phyloP scores from a whole-genome alignment of 2,888 invertebrate genomes.

The Herminia tarsipennalis region DNA sequence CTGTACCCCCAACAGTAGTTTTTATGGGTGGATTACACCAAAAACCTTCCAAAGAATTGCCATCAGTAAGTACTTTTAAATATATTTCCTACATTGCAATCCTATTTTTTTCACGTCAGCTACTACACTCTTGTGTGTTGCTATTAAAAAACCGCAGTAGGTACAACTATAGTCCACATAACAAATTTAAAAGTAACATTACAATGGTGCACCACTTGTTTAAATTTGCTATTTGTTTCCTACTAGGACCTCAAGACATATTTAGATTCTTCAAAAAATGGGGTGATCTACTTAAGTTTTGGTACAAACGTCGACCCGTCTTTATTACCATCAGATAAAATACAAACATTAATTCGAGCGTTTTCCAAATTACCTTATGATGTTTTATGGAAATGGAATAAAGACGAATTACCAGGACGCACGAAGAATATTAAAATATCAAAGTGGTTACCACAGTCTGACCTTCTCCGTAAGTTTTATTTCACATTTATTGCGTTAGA shows the following conservation, averaged over 20 bases:
- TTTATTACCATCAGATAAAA: slow-evolving; percentile 54
- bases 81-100: slow-evolving; percentile 4
- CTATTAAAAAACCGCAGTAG: not conserved
- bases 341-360: slow-evolving; percentile 55
- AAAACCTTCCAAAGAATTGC: slow-evolving; percentile 13
- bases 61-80: slow-evolving; percentile 5
- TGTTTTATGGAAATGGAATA: slow-evolving; percentile 77
- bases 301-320: slow-evolving; percentile 68
- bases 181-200: not conserved
- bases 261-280: slow-evolving; percentile 66
- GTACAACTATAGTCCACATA: not conserved
- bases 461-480: slow-evolving; percentile 31
- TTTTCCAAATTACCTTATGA: slow-evolving; percentile 71
- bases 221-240: not conserved
- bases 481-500: not conserved
- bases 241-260: slow-evolving; percentile 63
- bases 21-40: slow-evolving; percentile 48
- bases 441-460: slow-evolving; percentile 77
- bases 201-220: not conserved
- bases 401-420: slow-evolving; percentile 57
- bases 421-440: slow-evolving; percentile 67
- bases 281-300: slow-evolving; percentile 75
- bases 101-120: not conserved
- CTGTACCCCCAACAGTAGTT: slow-evolving; percentile 48
- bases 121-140: not conserved